Evolutionary conservation across 2,888 invertebrate species (phyloP).

Genomic region (Bibio marci): DNA sequence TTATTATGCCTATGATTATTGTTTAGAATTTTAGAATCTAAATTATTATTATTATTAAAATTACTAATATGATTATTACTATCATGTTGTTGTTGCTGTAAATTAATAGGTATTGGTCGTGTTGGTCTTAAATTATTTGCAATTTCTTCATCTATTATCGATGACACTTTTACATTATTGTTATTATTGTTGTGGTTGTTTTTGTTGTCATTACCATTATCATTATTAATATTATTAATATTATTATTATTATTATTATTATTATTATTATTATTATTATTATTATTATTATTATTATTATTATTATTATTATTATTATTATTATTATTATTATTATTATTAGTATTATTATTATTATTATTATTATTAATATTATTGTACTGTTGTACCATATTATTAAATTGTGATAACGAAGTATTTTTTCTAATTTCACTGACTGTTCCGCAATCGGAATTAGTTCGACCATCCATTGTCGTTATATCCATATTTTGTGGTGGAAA

Average conservation of each 20-base stretch:
- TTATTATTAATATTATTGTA: too few species aligned
- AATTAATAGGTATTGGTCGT: slow-evolving; percentile 28
- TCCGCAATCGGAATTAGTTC: background rate
- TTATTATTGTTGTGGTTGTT: too few species aligned
- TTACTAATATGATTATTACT: background rate
- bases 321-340: too few species aligned
- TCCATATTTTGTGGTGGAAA: slow-evolving; percentile 38
- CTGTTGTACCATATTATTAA: too few species aligned
- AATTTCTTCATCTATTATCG: slow-evolving; percentile 48
- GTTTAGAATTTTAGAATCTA: slow-evolving; percentile 1
- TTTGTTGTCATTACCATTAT: too few species aligned
- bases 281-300: slow-evolving; percentile 1
- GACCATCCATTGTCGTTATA: slow-evolving; percentile 28
- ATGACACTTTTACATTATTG: slow-evolving; percentile 37
- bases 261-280: too few species aligned
- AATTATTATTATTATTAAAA: background rate
- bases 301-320: too few species aligned
- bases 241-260: too few species aligned
- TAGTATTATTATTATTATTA: too few species aligned
- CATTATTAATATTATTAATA: too few species aligned
- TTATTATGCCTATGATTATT: background rate
- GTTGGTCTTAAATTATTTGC: slow-evolving; percentile 42
- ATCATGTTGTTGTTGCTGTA: background rate
- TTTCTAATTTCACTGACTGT: slow-evolving; percentile 8
- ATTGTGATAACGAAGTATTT: too few species aligned